Evolutionary conservation across 2,113 vertebrate genomes (phyloP), one percentile per base, ranked within the genome.

Genomic region (Galbula dea): DNA sequence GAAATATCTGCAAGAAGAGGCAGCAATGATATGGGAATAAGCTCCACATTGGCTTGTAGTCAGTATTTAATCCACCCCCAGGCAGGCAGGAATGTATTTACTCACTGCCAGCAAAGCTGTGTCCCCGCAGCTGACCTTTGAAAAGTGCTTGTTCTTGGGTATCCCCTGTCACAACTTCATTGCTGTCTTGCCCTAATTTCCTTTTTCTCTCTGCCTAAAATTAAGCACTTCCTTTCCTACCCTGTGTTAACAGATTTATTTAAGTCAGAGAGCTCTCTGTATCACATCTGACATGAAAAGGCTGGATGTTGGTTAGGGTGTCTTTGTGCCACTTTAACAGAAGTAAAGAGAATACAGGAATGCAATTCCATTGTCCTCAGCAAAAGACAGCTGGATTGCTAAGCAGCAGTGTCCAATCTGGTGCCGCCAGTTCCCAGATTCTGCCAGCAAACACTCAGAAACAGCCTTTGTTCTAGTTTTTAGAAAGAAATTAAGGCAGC

Each of bases 401-500:
- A 62, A 86, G 23, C 34, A 58, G 29, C 16, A 77, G 15, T 3
- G 2, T 68, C 83, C 7, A 3, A 15, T 73, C 27, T 76, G 36
- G 23, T 61, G 55, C 6, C 5, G 4, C 29, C 26, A 41, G 17
- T 43, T 86, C n/a, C 36, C 21, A 59, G 30, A 74, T 54, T 34
- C 57, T 83, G 61, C 45, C 52, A 63, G 55, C 16, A 90, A 88
- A 67, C 52, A 71, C 37, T 71, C 52, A 84, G 57, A 24, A 86
- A 90, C 90, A 88, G 30, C 30, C 52, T 78, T 86, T 90, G 61
- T 61, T 92, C 65, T 72, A 51, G 6, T 75, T 94, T 86, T 86
- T 12, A 66, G 48, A 78, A 90, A 67, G 29, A 92, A 72, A 84
- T 59, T 54, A 88, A 86, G 16, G 22, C 23, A 58, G 29, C 21